Base-by-base conservation (phyloP, 2,888 invertebrate genomes). In the Marasmarcha lunaedactyla region DNA sequence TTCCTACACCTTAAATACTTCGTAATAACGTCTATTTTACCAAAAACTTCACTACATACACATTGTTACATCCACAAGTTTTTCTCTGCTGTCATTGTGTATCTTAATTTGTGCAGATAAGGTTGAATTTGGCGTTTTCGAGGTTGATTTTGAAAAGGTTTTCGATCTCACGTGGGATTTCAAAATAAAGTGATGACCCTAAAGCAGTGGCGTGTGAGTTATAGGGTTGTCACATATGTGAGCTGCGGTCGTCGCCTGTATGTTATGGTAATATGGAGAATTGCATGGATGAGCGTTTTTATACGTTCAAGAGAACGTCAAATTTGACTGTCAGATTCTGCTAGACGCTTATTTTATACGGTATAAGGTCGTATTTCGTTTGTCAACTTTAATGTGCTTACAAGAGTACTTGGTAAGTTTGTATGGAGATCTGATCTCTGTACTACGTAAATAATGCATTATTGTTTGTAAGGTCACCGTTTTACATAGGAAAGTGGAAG, bases 141-240 rank as follows among this genome's bases (percentile, higher is more conserved):
- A 34, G 34, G 34, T 34, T 34, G 34, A 12, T 34, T 34, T 34
- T 12, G n/a, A 11, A n/a, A 4, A 4, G 11, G 14, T 51, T 40
- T 44, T 44, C 51, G 48, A 49, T 55, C 62, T 63, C 67, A 65
- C 67, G 67, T 67, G 67, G 63, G 64, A 20, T 34, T 34, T 13
- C 13, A n/a, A 52, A 64, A 67, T 65, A 66, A 66, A 67, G 65
- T 59, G 67, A 65, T 66, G 66, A 64, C 66, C 67, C 62, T 63
- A 56, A 57, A 63, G 60, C 56, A 52, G 51, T 52, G 55, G 54
- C 54, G 52, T 51, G 57, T 63, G 60, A 65, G 54, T 59, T 63
- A 66, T 61, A 57, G 59, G 58, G 59, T 46, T 59, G 60, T 59
- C 59, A 44, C 52, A 47, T 46, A 54, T 57, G 52, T 50, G 52